Percentiles rank a stretch among this genome's conserved stretches.
Evolutionary conservation across 2,888 invertebrate species (phyloP).

Genomic region (Cryptus viduatorius): DNA sequence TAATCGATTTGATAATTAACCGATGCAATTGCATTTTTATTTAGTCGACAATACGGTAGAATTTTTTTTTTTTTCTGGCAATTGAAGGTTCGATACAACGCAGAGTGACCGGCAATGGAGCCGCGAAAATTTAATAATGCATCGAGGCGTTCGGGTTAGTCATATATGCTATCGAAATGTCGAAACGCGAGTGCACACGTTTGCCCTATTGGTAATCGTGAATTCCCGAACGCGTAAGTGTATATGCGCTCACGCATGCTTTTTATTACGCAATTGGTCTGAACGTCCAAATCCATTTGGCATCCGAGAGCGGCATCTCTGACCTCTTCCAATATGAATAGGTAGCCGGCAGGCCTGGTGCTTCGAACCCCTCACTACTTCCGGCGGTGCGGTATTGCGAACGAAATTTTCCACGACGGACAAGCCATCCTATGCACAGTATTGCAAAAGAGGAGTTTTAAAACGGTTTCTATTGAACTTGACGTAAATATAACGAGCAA

Average conservation of each 20-base stretch:
- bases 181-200: not conserved
- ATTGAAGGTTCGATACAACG: not conserved
- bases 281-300: conserved; percentile 64
- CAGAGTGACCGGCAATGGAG: not conserved
- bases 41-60: too few species aligned
- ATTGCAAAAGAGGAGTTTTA: conserved; percentile 18
- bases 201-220: conserved; percentile 36
- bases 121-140: not conserved
- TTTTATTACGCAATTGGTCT: conserved; percentile 64
- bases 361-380: conserved; percentile 24
- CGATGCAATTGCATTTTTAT: too few species aligned
- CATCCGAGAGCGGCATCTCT: conserved; percentile 34
- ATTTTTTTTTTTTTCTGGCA: too few species aligned
- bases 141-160: not conserved
- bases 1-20: too few species aligned
- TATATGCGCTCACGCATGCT: conserved; percentile 25
- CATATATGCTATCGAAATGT: not conserved
- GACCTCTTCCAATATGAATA: conserved; percentile 53
- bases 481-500: conserved; percentile 45
- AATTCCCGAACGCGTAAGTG: conserved; percentile 18
- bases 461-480: conserved; percentile 40
- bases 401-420: not conserved
- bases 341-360: conserved; percentile 29
- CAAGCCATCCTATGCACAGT: not conserved
- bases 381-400: conserved; percentile 28